Base-by-base conservation (phyloP, 2,113 vertebrate species). In the Epinephelus cyanopodus region DNA sequence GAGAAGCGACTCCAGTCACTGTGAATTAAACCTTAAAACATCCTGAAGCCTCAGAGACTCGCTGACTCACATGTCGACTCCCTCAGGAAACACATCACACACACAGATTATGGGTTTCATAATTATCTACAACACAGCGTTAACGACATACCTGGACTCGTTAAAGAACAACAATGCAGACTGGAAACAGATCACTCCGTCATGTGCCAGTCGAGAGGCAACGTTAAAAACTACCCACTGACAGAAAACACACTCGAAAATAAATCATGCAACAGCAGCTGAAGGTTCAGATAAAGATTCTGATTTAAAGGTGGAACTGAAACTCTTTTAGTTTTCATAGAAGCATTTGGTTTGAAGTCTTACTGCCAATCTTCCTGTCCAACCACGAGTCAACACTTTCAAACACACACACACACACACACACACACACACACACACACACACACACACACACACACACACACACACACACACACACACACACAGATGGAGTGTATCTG, bases 371-470 rank as follows among this genome's bases (percentile, higher is more conserved):
- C 50, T 50, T 6, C 42, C 21, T 25, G 60, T 53, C 48, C 3
- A 1, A 52, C 13, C 27, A 17, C 2, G 25, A 48, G 42, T 19
- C 45, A 17, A 71, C 27, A 23, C 3, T 11, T 12, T n/a, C 10
- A 50, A 17, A 47, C 53, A 29, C 74, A 53, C 73, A 39, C 76
- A 57, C 79, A 78, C 62, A 84, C 29, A 52, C 70, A 47, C 37
- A 56, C 53, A n/a, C 74, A 53, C 73, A 39, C 76, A 57, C 79
- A 81, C 62, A 84, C 39, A 58, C 47, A 50, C 37, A 56, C 53
- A 27, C 73, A 53, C 73, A 37, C n/a, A n/a, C n/a, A n/a, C n/a
- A n/a, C 75, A 56, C 79, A 81, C 61, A 84, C 37, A 56, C 39
- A 39, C 39, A 39, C 39, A 39, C 39, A 39, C 33, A 53, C 50